These are phyloP conservation scores for Tenthredo scrophulariae DNA, from an alignment of 2,888 invertebrate species.

Conservation along the genomic window DNA sequence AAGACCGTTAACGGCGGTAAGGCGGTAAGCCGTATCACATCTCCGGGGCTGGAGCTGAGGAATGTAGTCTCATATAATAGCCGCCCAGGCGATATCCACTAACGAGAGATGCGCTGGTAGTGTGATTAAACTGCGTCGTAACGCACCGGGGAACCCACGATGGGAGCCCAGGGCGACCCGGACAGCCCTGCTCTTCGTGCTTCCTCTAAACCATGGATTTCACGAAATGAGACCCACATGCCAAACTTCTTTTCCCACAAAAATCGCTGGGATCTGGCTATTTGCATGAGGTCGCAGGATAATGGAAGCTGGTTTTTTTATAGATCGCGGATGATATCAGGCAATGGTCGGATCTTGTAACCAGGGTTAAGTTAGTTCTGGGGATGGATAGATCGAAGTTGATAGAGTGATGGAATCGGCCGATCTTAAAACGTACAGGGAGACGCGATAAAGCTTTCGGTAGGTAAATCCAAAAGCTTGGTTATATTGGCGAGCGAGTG, in stretches of 20 bases:
- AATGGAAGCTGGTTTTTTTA: not conserved
- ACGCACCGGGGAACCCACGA: slow-evolving; percentile 73
- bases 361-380: not conserved
- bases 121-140: slow-evolving; percentile 77
- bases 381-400: not conserved
- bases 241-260: slow-evolving; percentile 18
- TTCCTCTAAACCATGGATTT: slow-evolving; percentile 28
- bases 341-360: not conserved
- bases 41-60: slow-evolving; percentile 60
- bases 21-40: slow-evolving; percentile 54
- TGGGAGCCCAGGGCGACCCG: slow-evolving; percentile 59
- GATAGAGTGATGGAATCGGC: not conserved
- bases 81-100: slow-evolving; percentile 75
- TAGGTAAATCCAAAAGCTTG: slow-evolving; percentile 24
- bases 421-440: not conserved
- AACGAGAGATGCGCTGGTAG: slow-evolving; percentile 77
- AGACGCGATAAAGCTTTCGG: slow-evolving; percentile 23
- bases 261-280: not conserved
- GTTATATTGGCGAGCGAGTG: not conserved
- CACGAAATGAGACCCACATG: slow-evolving; percentile 41
- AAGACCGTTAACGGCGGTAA: slow-evolving; percentile 46
- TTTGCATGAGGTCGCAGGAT: not conserved
- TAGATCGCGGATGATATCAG: not conserved
- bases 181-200: not conserved
- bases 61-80: slow-evolving; percentile 75